Base-by-base conservation (phyloP, 1,140 invertebrate species). In the Telenomus remus region DNA sequence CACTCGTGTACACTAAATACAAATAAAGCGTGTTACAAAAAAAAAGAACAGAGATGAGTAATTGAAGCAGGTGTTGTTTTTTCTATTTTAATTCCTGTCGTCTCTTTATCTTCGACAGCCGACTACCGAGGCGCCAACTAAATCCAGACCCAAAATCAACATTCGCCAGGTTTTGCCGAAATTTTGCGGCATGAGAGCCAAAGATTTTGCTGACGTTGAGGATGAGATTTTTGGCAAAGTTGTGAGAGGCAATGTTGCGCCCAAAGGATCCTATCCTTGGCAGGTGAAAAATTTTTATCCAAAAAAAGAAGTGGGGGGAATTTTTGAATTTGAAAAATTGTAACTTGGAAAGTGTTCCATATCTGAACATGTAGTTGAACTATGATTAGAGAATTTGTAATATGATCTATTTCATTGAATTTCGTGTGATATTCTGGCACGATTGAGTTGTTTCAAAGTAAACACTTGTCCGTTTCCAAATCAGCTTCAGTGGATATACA, bases 211-310 rank as follows among this genome's bases (percentile, higher is more conserved):
- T 5, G 71, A 82, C 9, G 76, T 86, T 12, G 86, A 87, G 9
- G 86, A 86, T 15, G 84, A 79, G 64, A 89, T 86, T 79, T 90
- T 84, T 80, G 89, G 71, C 12, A 88, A 81, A 78, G 90, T 93
- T 8, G 88, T 92, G 0, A 80, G 86, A 48, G 91, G 92, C 9
- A 89, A 86, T 12, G 71, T 89, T 10, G 91, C 91, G 0, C 85
- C 86, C 2, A 88, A 88, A 39, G 92, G 92, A 11, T 89, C 91
- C n/a, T 92, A 93, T 83, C 95, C 95, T 1, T 96, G 95, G 94
- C 93, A 95, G 88, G 93, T 92, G 85, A 71, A 79, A 71, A 61
- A 34, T 49, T 49, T 9, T 34, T 39, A 39, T 39, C n/a, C n/a
- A 39, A 11, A 11, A 11, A 39, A 1, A 4, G 37, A 39, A 11